phyloP scores from a whole-genome alignment of 1,140 invertebrate genomes.

The Bradysia coprophila region DNA sequence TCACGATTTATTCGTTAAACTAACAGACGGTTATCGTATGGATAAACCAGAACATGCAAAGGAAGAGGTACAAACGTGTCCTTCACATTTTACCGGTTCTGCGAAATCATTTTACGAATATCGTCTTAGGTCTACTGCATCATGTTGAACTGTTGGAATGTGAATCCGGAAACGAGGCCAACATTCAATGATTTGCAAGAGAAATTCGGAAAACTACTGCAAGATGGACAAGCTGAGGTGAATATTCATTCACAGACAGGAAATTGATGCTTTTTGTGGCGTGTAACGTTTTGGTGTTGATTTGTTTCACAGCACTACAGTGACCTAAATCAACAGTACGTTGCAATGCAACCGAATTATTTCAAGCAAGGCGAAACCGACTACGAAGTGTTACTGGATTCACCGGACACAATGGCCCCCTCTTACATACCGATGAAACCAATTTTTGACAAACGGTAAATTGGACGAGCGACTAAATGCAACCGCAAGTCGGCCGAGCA shows the following conservation, averaged over 20 bases:
- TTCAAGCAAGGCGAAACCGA: conserved; percentile 33
- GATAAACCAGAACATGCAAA: conserved; percentile 65
- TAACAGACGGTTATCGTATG: conserved; percentile 72
- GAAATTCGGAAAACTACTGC: conserved; percentile 44
- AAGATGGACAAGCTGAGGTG: too few species aligned
- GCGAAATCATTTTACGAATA: not conserved
- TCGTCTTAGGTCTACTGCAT: conserved; percentile 49
- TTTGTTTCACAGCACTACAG: conserved; percentile 59
- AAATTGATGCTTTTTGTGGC: not conserved
- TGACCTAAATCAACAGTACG: conserved; percentile 63
- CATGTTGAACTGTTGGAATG: conserved; percentile 72
- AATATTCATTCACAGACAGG: too few species aligned
- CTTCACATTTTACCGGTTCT: not conserved
- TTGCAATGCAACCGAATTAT: conserved; percentile 40
- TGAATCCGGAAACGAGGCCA: conserved; percentile 55
- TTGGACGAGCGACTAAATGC: too few species aligned
- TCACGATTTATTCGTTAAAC: conserved; percentile 47
- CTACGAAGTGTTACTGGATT: conserved; percentile 54
- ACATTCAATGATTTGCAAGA: conserved; percentile 57
- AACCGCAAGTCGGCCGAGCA: too few species aligned
- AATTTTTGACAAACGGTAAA: too few species aligned
- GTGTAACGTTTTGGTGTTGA: conserved; percentile 3
- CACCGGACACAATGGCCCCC: conserved; percentile 34
- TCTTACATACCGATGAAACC: too few species aligned
- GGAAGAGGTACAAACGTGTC: conserved; percentile 31